These are phyloP conservation scores for Lordiphosa andalusiaca DNA, from an alignment of 2,888 invertebrate species.

Conservation along the genomic window DNA sequence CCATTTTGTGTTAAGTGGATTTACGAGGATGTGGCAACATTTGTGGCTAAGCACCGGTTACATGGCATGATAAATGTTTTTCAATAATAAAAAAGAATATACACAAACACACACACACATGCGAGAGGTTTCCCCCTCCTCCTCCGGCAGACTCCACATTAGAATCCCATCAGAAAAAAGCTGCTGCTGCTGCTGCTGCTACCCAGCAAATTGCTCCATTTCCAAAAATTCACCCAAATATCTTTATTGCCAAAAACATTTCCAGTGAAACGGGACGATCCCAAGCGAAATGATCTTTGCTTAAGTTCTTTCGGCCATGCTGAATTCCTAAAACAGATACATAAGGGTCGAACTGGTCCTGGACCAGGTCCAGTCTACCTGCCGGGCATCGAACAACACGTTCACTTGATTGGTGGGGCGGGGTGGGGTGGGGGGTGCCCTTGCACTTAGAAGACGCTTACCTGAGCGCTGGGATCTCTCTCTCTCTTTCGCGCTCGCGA, in stretches of 20 bases:
- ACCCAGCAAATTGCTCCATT: constrained; percentile 63
- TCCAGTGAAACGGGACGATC: constrained; percentile 11
- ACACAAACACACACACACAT: constrained; percentile 27
- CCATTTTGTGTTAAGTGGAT: constrained; percentile 69
- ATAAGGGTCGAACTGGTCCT: constrained; percentile 58
- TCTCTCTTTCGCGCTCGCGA: constrained; percentile 78
- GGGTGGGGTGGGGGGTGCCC: too few relatives aligned
- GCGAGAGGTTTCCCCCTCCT: constrained; percentile 5
- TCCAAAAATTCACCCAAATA: constrained; percentile 60
- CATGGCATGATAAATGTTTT: constrained; percentile 70
- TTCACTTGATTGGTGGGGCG: constrained; percentile 72
- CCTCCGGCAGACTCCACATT: constrained; percentile 11
- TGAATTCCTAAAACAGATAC: constrained; percentile 76
- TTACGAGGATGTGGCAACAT: constrained; percentile 71
- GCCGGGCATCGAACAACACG: constrained; percentile 69
- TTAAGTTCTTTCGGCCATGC: constrained; percentile 75
- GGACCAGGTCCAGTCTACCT: constrained; percentile 47
- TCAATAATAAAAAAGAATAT: constrained; percentile 58
- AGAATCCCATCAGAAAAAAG: constrained; percentile 9
- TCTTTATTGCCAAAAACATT: constrained; percentile 62
- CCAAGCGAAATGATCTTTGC: constrained; percentile 33
- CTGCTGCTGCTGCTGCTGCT: background rate
- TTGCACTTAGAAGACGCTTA: constrained; percentile 7
- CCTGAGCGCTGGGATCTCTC: constrained; percentile 18
- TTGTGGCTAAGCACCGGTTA: constrained; percentile 67